phyloP scores from a whole-genome alignment of 2,888 invertebrate genomes.

The Nemoura dubitans region DNA sequence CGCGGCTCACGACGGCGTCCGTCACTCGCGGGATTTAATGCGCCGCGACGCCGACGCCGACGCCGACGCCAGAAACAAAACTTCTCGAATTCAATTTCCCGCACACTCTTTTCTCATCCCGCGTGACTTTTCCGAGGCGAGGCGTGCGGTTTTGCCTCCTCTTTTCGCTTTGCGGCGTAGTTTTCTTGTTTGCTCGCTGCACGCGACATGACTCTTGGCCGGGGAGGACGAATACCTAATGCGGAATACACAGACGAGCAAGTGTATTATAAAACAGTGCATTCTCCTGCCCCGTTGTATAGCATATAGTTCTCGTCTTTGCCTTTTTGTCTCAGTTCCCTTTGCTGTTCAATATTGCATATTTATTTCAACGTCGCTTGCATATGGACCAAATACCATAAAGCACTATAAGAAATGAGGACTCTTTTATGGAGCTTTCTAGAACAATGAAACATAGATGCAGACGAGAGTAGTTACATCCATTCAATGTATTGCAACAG shows the following conservation, averaged over 20 bases:
- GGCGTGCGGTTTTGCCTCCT: neutral
- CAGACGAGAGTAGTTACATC: neutral
- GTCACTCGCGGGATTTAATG: constrained; percentile 19
- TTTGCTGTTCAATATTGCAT: constrained; percentile 46
- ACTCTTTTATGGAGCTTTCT: neutral
- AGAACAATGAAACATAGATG: constrained; percentile 17
- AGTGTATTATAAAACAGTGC: neutral
- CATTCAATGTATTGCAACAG: neutral
- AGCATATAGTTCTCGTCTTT: neutral
- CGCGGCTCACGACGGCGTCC: no score
- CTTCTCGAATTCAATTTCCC: constrained; percentile 35
- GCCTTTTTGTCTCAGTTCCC: constrained; percentile 15
- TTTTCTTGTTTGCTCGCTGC: neutral
- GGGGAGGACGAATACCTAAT: constrained; percentile 7
- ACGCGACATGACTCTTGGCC: neutral
- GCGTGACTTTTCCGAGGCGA: neutral
- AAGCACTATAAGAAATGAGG: neutral
- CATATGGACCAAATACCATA: constrained; percentile 23
- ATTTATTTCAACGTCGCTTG: constrained; percentile 41
- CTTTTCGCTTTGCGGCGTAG: neutral
- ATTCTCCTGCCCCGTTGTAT: neutral
- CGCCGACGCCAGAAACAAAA: neutral
- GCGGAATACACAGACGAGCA: neutral
- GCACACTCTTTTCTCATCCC: neutral
- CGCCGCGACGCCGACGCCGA: neutral